Conservation (phyloP, 2,797 vertebrate genomes). For the Macropodus opercularis region DNA sequence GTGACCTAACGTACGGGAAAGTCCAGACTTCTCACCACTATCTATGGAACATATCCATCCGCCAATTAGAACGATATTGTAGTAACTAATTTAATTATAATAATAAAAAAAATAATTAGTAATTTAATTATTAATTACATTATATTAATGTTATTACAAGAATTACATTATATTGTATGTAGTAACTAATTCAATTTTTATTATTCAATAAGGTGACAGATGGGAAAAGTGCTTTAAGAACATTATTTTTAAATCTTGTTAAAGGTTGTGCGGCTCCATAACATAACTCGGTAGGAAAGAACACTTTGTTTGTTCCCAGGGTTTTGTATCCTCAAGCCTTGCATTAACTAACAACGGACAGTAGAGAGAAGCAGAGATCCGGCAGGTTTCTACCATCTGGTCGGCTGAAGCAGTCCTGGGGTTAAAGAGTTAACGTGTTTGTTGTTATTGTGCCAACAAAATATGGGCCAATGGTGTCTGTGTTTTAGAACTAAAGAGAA, state of each 20-base stretch:
- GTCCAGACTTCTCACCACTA: slow-evolving; percentile 56
- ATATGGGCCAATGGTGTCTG: neutral
- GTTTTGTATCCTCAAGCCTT: neutral
- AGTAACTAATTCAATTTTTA: no score
- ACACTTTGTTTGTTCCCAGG: slow-evolving; percentile 44
- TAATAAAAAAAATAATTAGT: no score
- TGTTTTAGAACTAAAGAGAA: no score
- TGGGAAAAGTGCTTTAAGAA: no score
- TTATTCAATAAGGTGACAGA: neutral
- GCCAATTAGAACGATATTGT: slow-evolving; percentile 22
- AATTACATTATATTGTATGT: no score
- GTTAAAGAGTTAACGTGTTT: neutral
- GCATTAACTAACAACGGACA: slow-evolving; percentile 40
- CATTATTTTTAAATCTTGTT: no score
- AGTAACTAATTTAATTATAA: neutral
- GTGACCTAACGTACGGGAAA: slow-evolving; percentile 80
- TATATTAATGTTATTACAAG: no score
- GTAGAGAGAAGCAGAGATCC: slow-evolving; percentile 54
- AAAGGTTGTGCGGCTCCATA: neutral
- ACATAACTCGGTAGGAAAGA: neutral
- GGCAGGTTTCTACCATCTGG: neutral
- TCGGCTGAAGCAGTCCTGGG: neutral
- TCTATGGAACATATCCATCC: slow-evolving; percentile 74
- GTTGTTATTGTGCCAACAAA: neutral
- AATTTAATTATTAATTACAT: neutral